A percentile compares a stretch with the other conserved stretches of the same genome.
phyloP scores from a whole-genome alignment of 2,113 vertebrate genomes.

The Gasterosteus nipponicus region DNA sequence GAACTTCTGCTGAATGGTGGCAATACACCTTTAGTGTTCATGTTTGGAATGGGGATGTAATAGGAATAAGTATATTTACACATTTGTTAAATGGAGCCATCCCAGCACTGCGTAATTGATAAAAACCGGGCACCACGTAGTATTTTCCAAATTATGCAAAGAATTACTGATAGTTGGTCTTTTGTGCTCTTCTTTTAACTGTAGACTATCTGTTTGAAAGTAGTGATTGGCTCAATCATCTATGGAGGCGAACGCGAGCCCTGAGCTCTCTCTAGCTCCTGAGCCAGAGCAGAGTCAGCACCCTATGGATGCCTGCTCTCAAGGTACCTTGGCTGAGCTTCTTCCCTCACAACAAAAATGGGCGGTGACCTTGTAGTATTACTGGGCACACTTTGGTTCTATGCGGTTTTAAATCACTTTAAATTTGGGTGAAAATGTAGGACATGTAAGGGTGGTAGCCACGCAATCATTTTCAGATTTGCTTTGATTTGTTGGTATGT shows the following conservation, averaged over 20 bases:
- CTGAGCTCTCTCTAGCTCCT: constrained; percentile 78
- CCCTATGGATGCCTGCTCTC: constrained; percentile 84
- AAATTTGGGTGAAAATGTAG: constrained; percentile 3
- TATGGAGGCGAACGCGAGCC: constrained; percentile 84
- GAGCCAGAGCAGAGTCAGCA: constrained; percentile 83
- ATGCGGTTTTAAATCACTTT: constrained; percentile 11
- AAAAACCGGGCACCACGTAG: not conserved
- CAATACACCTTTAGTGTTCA: not conserved
- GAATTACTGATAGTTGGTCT: constrained; percentile 65
- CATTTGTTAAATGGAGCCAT: not conserved
- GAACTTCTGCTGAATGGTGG: not conserved
- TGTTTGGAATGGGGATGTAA: not conserved
- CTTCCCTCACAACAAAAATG: constrained; percentile 32
- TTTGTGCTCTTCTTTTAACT: constrained; percentile 69
- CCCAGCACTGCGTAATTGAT: not conserved
- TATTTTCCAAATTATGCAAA: constrained; percentile 28
- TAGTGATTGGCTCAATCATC: constrained; percentile 76
- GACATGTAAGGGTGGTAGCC: not conserved
- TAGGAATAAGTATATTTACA: not conserved
- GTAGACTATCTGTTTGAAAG: constrained; percentile 80
- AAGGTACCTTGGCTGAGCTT: constrained; percentile 83
- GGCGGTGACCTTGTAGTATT: not conserved
- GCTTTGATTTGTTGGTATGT: not conserved
- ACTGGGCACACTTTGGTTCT: constrained; percentile 21
- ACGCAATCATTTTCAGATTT: not conserved